A percentile compares a stretch with the other conserved stretches of the same genome.
These are phyloP conservation scores for Myotis myotis DNA, from an alignment of 2,797 vertebrate genomes.

Conservation along the genomic window DNA sequence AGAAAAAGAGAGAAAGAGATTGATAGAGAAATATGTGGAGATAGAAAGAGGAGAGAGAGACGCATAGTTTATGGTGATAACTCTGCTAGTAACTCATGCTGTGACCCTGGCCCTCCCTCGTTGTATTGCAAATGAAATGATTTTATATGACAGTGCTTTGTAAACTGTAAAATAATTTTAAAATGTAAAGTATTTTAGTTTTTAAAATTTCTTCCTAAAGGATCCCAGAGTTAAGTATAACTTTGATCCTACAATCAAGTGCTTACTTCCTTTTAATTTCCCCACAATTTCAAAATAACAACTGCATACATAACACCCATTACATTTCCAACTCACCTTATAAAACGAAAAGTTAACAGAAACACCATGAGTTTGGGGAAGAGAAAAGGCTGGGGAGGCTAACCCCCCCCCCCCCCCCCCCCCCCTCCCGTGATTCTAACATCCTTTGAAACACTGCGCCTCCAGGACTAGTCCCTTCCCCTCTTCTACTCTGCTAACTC, in stretches of 20 bases:
- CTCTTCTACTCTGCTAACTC: background rate
- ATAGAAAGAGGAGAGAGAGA: background rate
- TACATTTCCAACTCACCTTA: background rate
- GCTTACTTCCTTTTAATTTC: constrained; percentile 20
- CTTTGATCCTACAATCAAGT: constrained; percentile 16
- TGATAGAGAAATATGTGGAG: background rate
- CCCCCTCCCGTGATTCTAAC: background rate
- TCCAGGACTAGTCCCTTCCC: too few species aligned
- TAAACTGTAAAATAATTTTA: constrained; percentile 6
- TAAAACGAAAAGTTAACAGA: constrained; percentile 11
- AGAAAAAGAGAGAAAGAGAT: background rate
- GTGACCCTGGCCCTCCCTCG: background rate
- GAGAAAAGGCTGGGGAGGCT: background rate
- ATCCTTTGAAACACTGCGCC: background rate
- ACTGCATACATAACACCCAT: background rate
- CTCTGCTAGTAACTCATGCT: background rate
- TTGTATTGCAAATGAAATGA: background rate
- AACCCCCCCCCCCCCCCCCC: too few species aligned
- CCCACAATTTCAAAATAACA: constrained; percentile 45
- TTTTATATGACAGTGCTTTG: background rate
- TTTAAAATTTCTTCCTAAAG: background rate
- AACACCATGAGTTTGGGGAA: background rate
- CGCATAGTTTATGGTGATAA: background rate
- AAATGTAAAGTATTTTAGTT: background rate
- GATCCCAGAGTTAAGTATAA: background rate